phyloP scores from a whole-genome alignment of 2,797 vertebrate genomes.

The Cyclopterus lumpus region DNA sequence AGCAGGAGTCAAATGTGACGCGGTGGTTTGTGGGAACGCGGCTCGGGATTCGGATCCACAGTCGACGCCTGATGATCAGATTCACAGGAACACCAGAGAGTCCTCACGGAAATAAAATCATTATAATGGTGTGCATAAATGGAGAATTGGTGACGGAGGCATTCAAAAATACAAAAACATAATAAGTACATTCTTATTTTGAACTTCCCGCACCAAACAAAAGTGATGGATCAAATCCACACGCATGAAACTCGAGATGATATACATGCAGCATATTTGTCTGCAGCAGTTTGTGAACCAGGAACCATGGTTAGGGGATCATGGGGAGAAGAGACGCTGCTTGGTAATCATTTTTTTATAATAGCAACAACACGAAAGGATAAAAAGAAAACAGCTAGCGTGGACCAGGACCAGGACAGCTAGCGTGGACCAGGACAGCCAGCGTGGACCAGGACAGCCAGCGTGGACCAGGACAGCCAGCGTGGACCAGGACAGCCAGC shows the following conservation, averaged over 20 bases:
- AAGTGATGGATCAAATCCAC: neutral
- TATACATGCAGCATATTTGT: neutral
- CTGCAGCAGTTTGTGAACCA: neutral
- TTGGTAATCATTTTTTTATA: neutral
- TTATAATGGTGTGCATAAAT: neutral
- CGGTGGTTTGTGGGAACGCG: conserved; percentile 81
- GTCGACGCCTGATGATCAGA: conserved; percentile 25
- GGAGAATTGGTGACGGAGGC: neutral
- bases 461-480: too few relatives aligned
- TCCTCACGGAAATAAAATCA: neutral
- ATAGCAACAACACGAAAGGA: neutral
- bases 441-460: too few relatives aligned
- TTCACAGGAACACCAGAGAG: neutral
- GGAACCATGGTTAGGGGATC: neutral
- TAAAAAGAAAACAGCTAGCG: neutral
- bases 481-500: too few relatives aligned
- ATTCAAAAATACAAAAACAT: neutral
- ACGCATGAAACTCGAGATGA: neutral
- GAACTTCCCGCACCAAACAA: neutral
- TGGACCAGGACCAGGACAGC: too few relatives aligned
- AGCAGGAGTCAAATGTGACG: conserved; percentile 80
- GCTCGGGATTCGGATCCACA: conserved; percentile 54
- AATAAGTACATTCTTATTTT: neutral
- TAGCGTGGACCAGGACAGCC: too few relatives aligned
- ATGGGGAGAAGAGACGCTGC: neutral